These are phyloP conservation scores for Potamilus streckersoni DNA, from an alignment of 1,140 invertebrate species.

Conservation along the genomic window DNA sequence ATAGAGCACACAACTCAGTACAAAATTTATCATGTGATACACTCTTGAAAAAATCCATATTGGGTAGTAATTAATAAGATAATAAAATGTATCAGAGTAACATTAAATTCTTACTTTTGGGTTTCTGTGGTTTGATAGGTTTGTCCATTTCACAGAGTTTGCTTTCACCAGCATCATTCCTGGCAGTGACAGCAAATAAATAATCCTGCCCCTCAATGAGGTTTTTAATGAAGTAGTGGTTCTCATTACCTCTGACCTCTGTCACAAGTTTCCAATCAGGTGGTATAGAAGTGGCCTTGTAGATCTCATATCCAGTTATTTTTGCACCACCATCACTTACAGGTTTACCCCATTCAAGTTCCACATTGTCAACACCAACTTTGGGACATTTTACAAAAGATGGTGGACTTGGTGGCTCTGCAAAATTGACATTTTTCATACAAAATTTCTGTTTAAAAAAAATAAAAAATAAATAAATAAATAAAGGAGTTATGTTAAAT, in stretches of 20 bases:
- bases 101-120: conserved; percentile 64
- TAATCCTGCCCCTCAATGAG: conserved; percentile 89
- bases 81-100: too few relatives aligned
- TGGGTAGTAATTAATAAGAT: too few relatives aligned
- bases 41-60: too few relatives aligned
- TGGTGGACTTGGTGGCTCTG: conserved; percentile 79
- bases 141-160: conserved; percentile 76
- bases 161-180: conserved; percentile 93
- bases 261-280: conserved; percentile 48
- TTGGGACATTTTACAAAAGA: conserved; percentile 81
- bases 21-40: too few relatives aligned
- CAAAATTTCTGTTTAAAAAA: too few relatives aligned
- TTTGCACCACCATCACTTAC: conserved; percentile 92
- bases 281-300: conserved; percentile 57
- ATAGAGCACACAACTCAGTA: too few relatives aligned
- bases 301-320: conserved; percentile 71
- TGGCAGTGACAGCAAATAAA: conserved; percentile 91
- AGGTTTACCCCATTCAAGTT: conserved; percentile 92
- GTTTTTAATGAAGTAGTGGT: conserved; percentile 84
- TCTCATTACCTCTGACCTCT: conserved; percentile 80
- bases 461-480: too few relatives aligned
- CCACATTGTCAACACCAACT: conserved; percentile 92
- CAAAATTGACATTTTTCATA: conserved; percentile 71
- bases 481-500: too few relatives aligned
- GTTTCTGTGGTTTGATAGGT: conserved; percentile 72